A percentile compares a stretch with the other conserved stretches of the same genome.
These are phyloP conservation scores for Hyles lineata DNA, from an alignment of 2,888 invertebrate species.

Conservation along the genomic window DNA sequence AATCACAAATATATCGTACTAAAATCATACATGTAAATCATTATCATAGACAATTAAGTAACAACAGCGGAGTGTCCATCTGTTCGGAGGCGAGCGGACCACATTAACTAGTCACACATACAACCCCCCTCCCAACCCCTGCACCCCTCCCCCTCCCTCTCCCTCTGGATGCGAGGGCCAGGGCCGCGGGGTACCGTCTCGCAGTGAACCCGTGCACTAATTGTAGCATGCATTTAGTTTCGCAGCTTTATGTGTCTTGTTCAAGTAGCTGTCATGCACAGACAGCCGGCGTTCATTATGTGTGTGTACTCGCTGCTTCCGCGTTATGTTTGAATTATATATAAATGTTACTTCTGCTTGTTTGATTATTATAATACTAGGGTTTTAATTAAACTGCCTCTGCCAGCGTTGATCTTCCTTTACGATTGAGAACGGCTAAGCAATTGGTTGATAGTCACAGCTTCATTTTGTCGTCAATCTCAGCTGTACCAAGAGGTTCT, in stretches of 20 bases:
- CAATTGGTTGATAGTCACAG: too few relatives aligned
- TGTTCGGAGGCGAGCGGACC: neutral
- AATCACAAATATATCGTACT: too few relatives aligned
- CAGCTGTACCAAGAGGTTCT: too few relatives aligned
- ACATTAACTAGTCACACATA: slow-evolving; percentile 10
- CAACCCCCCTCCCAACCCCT: neutral
- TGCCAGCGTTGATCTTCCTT: too few relatives aligned
- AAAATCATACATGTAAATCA: too few relatives aligned
- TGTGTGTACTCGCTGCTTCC: neutral
- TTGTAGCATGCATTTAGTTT: slow-evolving; percentile 19
- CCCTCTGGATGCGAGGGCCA: neutral
- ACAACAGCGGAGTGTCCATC: neutral
- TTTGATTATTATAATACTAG: neutral
- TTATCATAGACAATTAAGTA: too few relatives aligned
- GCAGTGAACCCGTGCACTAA: slow-evolving; percentile 1
- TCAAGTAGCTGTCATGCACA: neutral
- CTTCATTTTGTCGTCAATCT: too few relatives aligned
- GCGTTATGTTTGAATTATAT: neutral
- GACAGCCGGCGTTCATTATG: neutral
- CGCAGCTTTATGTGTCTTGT: neutral
- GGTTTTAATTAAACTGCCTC: too few relatives aligned
- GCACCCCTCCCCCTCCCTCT: too few relatives aligned
- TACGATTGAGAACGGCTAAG: too few relatives aligned
- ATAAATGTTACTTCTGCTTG: neutral
- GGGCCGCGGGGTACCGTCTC: neutral